phyloP scores from a whole-genome alignment of 1,140 invertebrate genomes.

The Heliothis subflexa region DNA sequence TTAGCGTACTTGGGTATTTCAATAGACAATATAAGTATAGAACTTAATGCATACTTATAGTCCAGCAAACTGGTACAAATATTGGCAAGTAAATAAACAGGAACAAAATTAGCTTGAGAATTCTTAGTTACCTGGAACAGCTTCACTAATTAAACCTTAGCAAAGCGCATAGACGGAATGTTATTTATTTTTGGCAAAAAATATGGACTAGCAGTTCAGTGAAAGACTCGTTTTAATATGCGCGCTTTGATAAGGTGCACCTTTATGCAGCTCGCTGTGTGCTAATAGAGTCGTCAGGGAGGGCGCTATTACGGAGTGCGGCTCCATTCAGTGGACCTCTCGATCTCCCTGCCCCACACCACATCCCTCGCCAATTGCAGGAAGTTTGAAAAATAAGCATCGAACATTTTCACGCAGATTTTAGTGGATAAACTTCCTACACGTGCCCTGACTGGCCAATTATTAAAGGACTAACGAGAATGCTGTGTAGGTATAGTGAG shows the following conservation, averaged over 20 bases:
- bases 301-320: slow-evolving; percentile 40
- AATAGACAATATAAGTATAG: neutral
- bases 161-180: neutral
- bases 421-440: neutral
- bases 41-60: neutral
- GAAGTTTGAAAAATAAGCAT: slow-evolving; percentile 27
- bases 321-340: slow-evolving; percentile 46
- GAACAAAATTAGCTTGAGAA: neutral
- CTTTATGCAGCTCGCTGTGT: slow-evolving; percentile 55
- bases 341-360: slow-evolving; percentile 24
- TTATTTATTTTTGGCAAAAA: slow-evolving; percentile 43
- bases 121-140: neutral
- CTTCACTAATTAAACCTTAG: slow-evolving; percentile 29
- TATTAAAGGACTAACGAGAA: neutral
- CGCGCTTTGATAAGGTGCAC: slow-evolving; percentile 60
- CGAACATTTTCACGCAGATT: neutral
- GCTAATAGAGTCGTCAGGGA: slow-evolving; percentile 49
- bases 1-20: slow-evolving; percentile 13
- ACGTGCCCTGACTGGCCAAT: neutral
- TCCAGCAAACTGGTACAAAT: neutral
- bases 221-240: slow-evolving; percentile 59
- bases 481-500: neutral
- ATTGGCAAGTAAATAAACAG: too few relatives aligned
- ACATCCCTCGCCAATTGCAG: slow-evolving; percentile 27
- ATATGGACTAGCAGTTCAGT: slow-evolving; percentile 26